Base-by-base conservation (phyloP, 2,113 vertebrate genomes). In the Ciconia stormi region DNA sequence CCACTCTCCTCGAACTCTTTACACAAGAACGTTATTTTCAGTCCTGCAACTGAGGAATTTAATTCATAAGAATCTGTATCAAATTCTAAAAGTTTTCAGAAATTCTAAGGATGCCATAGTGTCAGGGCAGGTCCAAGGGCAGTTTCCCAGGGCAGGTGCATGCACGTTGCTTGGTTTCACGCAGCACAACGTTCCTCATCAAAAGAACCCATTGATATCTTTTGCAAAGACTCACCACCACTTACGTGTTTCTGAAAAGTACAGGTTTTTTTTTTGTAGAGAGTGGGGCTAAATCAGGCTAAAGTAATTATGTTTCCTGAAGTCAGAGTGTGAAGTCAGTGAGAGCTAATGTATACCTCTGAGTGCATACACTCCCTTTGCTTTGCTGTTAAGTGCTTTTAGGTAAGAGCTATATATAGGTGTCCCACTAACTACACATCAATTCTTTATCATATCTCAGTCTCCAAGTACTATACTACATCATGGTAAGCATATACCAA, bases 381-480 rank as follows among this genome's bases (percentile, higher is more conserved):
- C 81, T 82, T 49, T 36, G 73, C 40, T 82, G 61, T 52, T 65
- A 67, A 15, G 38, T 40, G 70, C 70, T 87, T 95, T 95, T 96
- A 94, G 89, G 82, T 89, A 65, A 71, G 74, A 76, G 82, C 78
- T 96, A 95, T 80, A 93, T 93, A 91, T 88, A 95, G 74, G 44
- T 72, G 27, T 89, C 53, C 91, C 78, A 95, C 58, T 93, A 94
- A 69, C 84, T 85, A 40, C 46, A 85, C 90, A 96, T 96, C 70
- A 95, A 96, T 95, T 95, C 95, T 96, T 96, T 82, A 96, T 91
- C 62, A 76, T 49, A 82, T 46, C 49, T 80, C 47, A 29, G 34
- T 69, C 70, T 85, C 80, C 40, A 66, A 93, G 69, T 63, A 52
- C 65, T 71, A 14, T 20, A 53, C 36, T 67, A n/a, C 65, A 76